Conservation (phyloP, 2,113 vertebrate species). For the Dipodomys spectabilis region DNA sequence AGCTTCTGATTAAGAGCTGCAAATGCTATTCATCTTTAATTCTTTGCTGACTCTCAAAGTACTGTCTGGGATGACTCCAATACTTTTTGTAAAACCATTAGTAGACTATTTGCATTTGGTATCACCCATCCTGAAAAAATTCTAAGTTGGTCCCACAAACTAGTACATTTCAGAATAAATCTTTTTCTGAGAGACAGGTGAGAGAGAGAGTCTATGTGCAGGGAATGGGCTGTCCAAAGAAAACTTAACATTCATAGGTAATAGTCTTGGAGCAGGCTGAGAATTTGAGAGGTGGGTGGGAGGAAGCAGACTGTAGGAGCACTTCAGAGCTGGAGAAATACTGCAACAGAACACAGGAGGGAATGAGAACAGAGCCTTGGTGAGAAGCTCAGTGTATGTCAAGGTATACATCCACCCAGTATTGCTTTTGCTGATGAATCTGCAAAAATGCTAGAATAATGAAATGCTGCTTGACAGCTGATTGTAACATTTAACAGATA, state of each 20-base stretch:
- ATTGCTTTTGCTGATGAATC: background rate
- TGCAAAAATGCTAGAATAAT: conserved; percentile 45
- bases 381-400: conserved; percentile 33
- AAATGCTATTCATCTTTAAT: conserved; percentile 68
- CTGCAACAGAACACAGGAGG: conserved; percentile 61
- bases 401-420: conserved; percentile 38
- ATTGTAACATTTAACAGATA: background rate
- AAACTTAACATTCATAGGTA: conserved; percentile 38
- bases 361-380: background rate
- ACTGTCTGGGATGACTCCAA: conserved; percentile 67
- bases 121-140: background rate
- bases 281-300: conserved; percentile 21
- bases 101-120: conserved; percentile 45
- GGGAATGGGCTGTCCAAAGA: background rate
- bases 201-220: background rate
- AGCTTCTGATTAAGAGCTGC: conserved; percentile 77
- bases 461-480: background rate
- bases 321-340: conserved; percentile 21
- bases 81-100: conserved; percentile 60
- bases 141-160: background rate
- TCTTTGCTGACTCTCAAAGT: conserved; percentile 78
- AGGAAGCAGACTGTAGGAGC: conserved; percentile 52
- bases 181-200: background rate
- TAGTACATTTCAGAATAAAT: background rate
- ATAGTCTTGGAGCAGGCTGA: background rate